Percentiles rank a stretch among this genome's conserved stretches.
These are phyloP conservation scores for Sarcophilus harrisii DNA, from an alignment of 2,797 vertebrate genomes.

Conservation along the genomic window DNA sequence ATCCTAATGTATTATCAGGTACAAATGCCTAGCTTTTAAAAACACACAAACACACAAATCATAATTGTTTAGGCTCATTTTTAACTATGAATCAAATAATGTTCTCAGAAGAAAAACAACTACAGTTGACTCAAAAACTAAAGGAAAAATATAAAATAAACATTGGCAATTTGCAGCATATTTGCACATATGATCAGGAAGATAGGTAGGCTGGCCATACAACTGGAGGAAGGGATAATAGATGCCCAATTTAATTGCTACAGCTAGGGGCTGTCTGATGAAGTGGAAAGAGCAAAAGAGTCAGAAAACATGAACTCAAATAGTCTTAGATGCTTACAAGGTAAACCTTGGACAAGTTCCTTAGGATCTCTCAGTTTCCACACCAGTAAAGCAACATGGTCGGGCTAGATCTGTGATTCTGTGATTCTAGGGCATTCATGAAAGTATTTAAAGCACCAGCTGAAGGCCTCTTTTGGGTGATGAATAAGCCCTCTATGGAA, in stretches of 20 bases:
- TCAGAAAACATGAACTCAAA: background rate
- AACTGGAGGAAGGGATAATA: background rate
- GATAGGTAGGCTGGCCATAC: background rate
- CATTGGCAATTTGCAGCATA: background rate
- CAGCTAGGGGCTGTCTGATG: background rate
- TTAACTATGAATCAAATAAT: background rate
- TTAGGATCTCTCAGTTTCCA: background rate
- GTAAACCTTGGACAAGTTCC: background rate
- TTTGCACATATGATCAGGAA: background rate
- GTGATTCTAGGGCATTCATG: background rate
- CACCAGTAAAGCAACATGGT: background rate
- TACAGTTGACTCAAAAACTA: background rate
- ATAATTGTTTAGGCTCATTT: background rate
- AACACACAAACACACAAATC: background rate
- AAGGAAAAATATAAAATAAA: background rate
- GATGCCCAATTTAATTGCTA: background rate
- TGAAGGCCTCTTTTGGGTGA: background rate
- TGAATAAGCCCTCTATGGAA: background rate
- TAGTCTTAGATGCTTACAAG: background rate
- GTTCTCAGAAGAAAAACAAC: background rate
- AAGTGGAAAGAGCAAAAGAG: background rate
- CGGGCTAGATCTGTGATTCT: background rate
- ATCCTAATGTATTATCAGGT: background rate
- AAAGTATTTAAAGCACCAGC: background rate
- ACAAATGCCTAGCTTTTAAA: background rate